A percentile compares a stretch with the other conserved stretches of the same genome.
Conservation (phyloP, 2,888 invertebrate genomes). For the Biston stratarius region DNA sequence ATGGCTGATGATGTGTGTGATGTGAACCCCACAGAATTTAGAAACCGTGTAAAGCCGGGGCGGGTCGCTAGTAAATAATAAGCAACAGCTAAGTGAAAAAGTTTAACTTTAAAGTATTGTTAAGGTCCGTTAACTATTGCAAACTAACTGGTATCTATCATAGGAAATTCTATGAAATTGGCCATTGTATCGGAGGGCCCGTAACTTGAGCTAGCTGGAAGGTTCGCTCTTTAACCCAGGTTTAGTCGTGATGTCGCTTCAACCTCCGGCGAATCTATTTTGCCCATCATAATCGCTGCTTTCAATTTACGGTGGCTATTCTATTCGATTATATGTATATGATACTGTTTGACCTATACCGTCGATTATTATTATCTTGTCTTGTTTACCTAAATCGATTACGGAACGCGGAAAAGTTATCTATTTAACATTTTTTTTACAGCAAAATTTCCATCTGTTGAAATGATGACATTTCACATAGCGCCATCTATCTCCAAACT, state of each 20-base stretch:
- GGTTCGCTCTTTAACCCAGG: conserved; percentile 80
- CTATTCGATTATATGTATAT: conserved; percentile 71
- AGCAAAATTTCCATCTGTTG: too few relatives aligned
- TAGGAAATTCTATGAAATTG: conserved; percentile 79
- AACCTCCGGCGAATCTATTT: conserved; percentile 80
- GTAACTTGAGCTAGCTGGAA: conserved; percentile 74
- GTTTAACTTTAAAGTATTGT: conserved; percentile 47
- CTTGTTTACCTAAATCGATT: not conserved
- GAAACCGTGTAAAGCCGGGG: too few relatives aligned
- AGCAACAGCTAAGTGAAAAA: too few relatives aligned
- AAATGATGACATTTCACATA: too few relatives aligned
- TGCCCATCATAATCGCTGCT: conserved; percentile 82
- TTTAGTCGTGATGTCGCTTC: conserved; percentile 80
- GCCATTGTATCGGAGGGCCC: conserved; percentile 79
- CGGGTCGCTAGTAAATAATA: too few relatives aligned
- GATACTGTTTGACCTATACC: conserved; percentile 49
- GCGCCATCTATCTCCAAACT: too few relatives aligned
- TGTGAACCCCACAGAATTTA: too few relatives aligned
- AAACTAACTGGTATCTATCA: conserved; percentile 72
- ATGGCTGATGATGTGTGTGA: too few relatives aligned
- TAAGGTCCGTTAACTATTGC: conserved; percentile 65
- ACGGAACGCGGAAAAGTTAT: not conserved
- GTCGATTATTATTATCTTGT: conserved; percentile 13
- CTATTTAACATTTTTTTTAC: too few relatives aligned
- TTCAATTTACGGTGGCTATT: conserved; percentile 83